A percentile compares a stretch with the other conserved stretches of the same genome.
phyloP scores from a whole-genome alignment of 92 coral and sea anemone species.

The Zoanthus solanderi region DNA sequence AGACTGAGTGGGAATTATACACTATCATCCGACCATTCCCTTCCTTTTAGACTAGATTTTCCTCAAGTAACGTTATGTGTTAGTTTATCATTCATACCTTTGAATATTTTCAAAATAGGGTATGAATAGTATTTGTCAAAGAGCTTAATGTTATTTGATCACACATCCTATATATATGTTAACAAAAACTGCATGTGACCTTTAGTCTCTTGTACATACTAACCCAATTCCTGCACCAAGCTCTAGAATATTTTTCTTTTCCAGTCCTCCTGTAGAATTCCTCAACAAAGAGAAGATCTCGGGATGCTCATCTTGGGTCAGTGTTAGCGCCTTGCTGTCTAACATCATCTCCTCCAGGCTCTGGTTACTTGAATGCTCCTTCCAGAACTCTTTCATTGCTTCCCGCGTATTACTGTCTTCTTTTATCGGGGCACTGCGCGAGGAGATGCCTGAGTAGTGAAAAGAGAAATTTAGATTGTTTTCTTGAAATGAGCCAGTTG shows the following conservation, averaged over 20 bases:
- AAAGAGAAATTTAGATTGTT: too few relatives aligned
- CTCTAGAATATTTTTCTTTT: conserved; percentile 63
- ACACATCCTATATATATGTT: too few relatives aligned
- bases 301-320: conserved; percentile 76
- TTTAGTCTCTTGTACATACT: not conserved
- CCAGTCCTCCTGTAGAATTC: conserved; percentile 51
- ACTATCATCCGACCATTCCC: too few relatives aligned
- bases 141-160: too few relatives aligned
- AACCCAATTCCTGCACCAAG: conserved; percentile 90
- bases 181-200: too few relatives aligned
- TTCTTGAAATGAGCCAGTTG: too few relatives aligned
- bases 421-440: not conserved
- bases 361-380: conserved; percentile 70
- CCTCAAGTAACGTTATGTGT: too few relatives aligned
- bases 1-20: too few relatives aligned
- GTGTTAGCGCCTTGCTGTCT: conserved; percentile 70
- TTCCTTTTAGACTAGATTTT: too few relatives aligned
- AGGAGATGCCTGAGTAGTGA: conserved; percentile 13
- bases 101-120: too few relatives aligned
- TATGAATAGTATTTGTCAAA: too few relatives aligned
- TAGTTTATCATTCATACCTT: too few relatives aligned
- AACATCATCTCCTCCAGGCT: conserved; percentile 86
- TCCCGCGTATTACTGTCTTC: conserved; percentile 49
- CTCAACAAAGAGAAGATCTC: conserved; percentile 73
- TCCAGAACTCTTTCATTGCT: conserved; percentile 82